A percentile compares a stretch with the other conserved stretches of the same genome.
These are phyloP conservation scores for Drosophila emarginata DNA, from an alignment of 2,888 invertebrate species.

Conservation along the genomic window DNA sequence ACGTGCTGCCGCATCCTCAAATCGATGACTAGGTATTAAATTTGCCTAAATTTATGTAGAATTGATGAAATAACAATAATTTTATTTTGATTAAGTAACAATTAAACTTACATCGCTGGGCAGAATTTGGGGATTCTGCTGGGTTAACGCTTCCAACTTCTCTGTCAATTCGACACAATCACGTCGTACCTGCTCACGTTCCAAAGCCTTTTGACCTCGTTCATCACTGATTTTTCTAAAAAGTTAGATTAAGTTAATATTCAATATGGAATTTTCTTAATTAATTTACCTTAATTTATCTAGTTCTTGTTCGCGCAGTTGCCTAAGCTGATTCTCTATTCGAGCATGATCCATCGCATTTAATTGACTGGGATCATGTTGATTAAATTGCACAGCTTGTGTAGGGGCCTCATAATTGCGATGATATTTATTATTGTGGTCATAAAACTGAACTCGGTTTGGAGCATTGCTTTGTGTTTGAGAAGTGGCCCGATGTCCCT, in stretches of 20 bases:
- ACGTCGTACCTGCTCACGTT: slow-evolving; percentile 83
- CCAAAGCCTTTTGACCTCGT: slow-evolving; percentile 83
- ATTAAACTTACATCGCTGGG: slow-evolving; percentile 69
- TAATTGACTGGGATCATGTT: slow-evolving; percentile 50
- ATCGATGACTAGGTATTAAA: slow-evolving; percentile 82
- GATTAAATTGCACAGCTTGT: slow-evolving; percentile 78
- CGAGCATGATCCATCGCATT: slow-evolving; percentile 79
- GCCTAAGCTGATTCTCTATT: slow-evolving; percentile 62
- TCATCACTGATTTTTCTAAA: slow-evolving; percentile 74
- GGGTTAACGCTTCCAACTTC: slow-evolving; percentile 83
- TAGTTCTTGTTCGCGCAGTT: slow-evolving; percentile 64
- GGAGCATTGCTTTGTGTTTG: slow-evolving; percentile 5
- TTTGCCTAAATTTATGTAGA: slow-evolving; percentile 69
- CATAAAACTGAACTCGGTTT: slow-evolving; percentile 82
- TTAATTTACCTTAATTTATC: slow-evolving; percentile 61
- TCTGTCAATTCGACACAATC: slow-evolving; percentile 83
- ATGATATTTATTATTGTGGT: slow-evolving; percentile 83
- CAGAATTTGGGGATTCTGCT: slow-evolving; percentile 69
- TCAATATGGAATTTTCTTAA: not conserved
- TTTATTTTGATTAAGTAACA: not conserved
- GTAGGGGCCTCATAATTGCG: slow-evolving; percentile 79
- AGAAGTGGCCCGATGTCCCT: not conserved
- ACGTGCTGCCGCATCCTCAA: slow-evolving; percentile 81
- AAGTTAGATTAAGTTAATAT: not conserved
- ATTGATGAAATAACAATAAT: not conserved